A percentile compares a stretch with the other conserved stretches of the same genome.
Evolutionary conservation across 2,888 invertebrate species (phyloP).

Genomic region (Hesperia comma): DNA sequence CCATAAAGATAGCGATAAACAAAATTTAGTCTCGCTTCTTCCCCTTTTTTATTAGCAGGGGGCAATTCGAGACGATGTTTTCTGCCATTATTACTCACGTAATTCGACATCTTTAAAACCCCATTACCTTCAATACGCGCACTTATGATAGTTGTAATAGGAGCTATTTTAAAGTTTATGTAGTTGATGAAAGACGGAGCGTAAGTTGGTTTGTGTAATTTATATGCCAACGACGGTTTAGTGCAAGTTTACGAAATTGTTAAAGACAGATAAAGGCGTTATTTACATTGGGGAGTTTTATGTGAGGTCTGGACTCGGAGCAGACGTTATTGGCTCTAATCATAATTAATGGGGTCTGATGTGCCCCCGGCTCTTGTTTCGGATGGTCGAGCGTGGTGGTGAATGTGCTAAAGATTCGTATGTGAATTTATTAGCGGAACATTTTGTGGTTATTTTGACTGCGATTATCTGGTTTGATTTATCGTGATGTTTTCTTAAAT

Average conservation of each 20-base stretch:
- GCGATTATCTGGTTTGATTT: neutral
- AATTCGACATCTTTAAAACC: slow-evolving; percentile 42
- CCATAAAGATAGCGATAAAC: slow-evolving; percentile 82
- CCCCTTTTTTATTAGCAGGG: slow-evolving; percentile 82
- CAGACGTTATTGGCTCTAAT: slow-evolving; percentile 71
- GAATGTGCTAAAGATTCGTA: slow-evolving; percentile 20
- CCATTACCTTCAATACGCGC: slow-evolving; percentile 23
- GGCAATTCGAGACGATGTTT: slow-evolving; percentile 81
- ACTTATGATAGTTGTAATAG: slow-evolving; percentile 45
- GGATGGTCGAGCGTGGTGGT: slow-evolving; percentile 29
- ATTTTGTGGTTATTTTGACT: neutral
- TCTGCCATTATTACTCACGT: slow-evolving; percentile 64
- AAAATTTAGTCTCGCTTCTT: slow-evolving; percentile 78
- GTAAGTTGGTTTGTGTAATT: slow-evolving; percentile 65
- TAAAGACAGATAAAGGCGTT: slow-evolving; percentile 82
- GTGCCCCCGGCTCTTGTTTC: slow-evolving; percentile 29
- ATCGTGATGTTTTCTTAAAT: neutral
- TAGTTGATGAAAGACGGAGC: slow-evolving; percentile 44
- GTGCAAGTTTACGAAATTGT: slow-evolving; percentile 82
- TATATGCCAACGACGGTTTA: slow-evolving; percentile 80
- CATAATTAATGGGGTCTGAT: slow-evolving; percentile 61
- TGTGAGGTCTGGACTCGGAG: slow-evolving; percentile 60
- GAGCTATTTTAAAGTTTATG: slow-evolving; percentile 43
- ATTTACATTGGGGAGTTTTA: slow-evolving; percentile 79
- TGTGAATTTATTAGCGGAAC: slow-evolving; percentile 15